Conservation (phyloP, 2,797 vertebrate species). For the Xenopus petersii region DNA sequence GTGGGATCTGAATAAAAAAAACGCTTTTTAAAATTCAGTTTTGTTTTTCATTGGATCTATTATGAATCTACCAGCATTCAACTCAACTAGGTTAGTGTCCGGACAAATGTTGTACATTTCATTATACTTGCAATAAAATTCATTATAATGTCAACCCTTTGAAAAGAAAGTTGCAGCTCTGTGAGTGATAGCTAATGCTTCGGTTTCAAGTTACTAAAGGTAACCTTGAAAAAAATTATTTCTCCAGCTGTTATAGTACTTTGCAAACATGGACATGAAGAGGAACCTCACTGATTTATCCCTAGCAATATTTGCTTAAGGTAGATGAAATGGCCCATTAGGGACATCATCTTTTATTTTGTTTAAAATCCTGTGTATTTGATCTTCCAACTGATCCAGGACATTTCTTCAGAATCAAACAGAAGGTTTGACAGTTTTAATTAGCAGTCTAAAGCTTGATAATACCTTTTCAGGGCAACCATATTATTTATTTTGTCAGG, state of each 20-base stretch:
- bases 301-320: constrained; percentile 35
- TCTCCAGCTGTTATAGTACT: constrained; percentile 19
- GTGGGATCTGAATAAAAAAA: too few relatives aligned
- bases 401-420: constrained; percentile 54
- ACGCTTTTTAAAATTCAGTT: too few relatives aligned
- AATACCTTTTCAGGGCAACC: constrained; percentile 47
- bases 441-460: constrained; percentile 29
- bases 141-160: too few relatives aligned
- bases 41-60: too few relatives aligned
- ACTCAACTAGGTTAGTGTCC: too few relatives aligned
- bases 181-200: neutral
- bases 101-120: too few relatives aligned
- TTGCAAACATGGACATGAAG: constrained; percentile 11
- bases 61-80: too few relatives aligned
- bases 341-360: constrained; percentile 18
- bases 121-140: too few relatives aligned
- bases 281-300: constrained; percentile 23
- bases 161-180: too few relatives aligned
- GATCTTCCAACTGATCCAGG: constrained; percentile 56
- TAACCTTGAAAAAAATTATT: constrained; percentile 15
- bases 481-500: neutral
- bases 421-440: constrained; percentile 47
- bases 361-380: constrained; percentile 53
- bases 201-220: neutral
- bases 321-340: constrained; percentile 9